Evolutionary conservation across 2,888 invertebrate species (phyloP).

Genomic region (Xestia ashworthii): DNA sequence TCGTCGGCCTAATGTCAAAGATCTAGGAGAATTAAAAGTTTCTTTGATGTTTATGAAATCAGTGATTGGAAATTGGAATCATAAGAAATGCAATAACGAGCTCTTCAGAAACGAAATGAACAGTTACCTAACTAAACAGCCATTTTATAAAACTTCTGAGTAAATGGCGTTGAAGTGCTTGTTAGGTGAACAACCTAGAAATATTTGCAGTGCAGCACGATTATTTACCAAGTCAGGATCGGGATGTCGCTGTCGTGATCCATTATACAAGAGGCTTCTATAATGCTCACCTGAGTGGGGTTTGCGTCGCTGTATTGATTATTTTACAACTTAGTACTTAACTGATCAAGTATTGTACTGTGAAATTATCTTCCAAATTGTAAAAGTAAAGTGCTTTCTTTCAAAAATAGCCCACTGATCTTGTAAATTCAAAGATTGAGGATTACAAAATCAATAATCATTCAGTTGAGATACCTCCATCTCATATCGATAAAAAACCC

Average conservation of each 20-base stretch:
- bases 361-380: not conserved
- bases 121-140: slow-evolving; percentile 13
- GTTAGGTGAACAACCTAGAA: slow-evolving; percentile 73
- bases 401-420: not conserved
- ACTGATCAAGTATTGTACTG: not conserved
- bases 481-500: not conserved
- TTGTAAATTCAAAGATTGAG: not conserved
- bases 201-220: slow-evolving; percentile 63
- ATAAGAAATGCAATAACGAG: not conserved
- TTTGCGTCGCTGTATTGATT: slow-evolving; percentile 19
- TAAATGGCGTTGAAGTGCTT: slow-evolving; percentile 57
- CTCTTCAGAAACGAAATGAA: slow-evolving; percentile 13
- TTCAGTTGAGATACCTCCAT: not conserved
- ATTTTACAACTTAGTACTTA: slow-evolving; percentile 2
- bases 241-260: slow-evolving; percentile 79
- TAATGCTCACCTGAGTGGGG: slow-evolving; percentile 34
- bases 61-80: not conserved
- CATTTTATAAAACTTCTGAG: slow-evolving; percentile 25
- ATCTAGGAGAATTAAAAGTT: slow-evolving; percentile 9
- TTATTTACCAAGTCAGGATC: slow-evolving; percentile 70
- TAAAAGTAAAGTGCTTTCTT: not conserved
- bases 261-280: slow-evolving; percentile 65
- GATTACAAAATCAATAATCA: not conserved
- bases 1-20: slow-evolving; percentile 8
- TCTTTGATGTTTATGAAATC: slow-evolving; percentile 18